Evolutionary conservation across 2,888 invertebrate species (phyloP).

Genomic region (Conus canariensis): DNA sequence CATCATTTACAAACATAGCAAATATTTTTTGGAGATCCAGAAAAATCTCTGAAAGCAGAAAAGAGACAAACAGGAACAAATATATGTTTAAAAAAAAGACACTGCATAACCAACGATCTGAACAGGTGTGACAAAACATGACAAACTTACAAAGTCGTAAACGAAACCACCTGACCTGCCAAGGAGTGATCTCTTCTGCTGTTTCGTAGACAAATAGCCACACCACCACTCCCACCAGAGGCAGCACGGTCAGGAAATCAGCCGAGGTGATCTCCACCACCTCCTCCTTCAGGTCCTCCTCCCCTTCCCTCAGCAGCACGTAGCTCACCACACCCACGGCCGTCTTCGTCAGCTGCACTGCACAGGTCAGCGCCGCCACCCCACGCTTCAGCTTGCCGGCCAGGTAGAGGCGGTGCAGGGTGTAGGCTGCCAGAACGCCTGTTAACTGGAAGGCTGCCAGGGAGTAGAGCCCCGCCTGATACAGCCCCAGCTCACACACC

Average conservation of each 20-base stretch:
- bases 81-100: too few species aligned
- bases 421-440: conserved; percentile 61
- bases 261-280: conserved; percentile 40
- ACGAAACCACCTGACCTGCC: conserved; percentile 48
- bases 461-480: conserved; percentile 62
- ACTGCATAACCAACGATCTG: too few species aligned
- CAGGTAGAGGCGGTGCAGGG: conserved; percentile 65
- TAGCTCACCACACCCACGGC: conserved; percentile 57
- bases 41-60: too few species aligned
- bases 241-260: conserved; percentile 51
- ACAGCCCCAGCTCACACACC: conserved; percentile 65
- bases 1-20: too few species aligned
- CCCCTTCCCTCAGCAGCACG: conserved; percentile 46
- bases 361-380: conserved; percentile 59
- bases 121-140: too few species aligned
- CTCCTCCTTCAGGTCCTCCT: conserved; percentile 43
- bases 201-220: conserved; percentile 62
- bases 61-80: too few species aligned
- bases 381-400: conserved; percentile 58
- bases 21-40: too few species aligned
- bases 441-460: conserved; percentile 63
- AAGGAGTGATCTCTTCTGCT: conserved; percentile 46
- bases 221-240: conserved; percentile 59
- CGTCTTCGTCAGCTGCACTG: conserved; percentile 65
- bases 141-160: too few species aligned